phyloP scores from a whole-genome alignment of 2,797 vertebrate genomes.

The Pygocentrus nattereri region DNA sequence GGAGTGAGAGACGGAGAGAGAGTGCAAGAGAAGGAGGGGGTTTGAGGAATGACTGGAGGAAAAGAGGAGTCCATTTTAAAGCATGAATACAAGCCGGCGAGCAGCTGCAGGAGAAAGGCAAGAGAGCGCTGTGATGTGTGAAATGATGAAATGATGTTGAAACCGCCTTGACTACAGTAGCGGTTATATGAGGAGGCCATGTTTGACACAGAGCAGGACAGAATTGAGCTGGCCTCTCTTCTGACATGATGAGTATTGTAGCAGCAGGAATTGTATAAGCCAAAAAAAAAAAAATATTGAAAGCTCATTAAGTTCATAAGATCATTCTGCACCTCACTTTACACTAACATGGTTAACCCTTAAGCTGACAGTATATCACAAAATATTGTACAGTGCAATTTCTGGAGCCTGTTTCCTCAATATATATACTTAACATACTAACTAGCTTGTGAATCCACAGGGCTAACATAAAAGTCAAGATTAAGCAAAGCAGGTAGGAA shows the following conservation, averaged over 20 bases:
- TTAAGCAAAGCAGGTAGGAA: no score
- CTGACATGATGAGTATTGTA: not conserved
- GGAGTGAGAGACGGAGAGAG: constrained; percentile 32
- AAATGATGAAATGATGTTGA: constrained; percentile 56
- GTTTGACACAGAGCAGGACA: not conserved
- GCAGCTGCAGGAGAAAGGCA: constrained; percentile 31
- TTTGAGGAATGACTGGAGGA: not conserved
- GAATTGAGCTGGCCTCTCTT: not conserved
- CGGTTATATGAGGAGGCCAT: not conserved
- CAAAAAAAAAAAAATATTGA: no score
- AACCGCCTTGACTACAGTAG: constrained; percentile 32
- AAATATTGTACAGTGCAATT: no score
- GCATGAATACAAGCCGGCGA: constrained; percentile 11
- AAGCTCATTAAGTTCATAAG: no score
- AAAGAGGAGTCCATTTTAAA: constrained; percentile 22
- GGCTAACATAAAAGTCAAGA: no score
- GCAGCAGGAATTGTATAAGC: not conserved
- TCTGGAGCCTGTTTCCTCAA: no score
- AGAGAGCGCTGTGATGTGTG: not conserved
- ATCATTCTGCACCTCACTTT: no score
- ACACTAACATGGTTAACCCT: no score
- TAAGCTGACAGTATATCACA: no score
- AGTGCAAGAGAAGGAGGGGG: not conserved
- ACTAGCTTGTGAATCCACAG: no score
- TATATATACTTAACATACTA: no score